Evolutionary conservation across 2,888 invertebrate genomes (phyloP), one percentile per base, ranked within the genome.

Genomic region (Nasonovia ribisnigri): DNA sequence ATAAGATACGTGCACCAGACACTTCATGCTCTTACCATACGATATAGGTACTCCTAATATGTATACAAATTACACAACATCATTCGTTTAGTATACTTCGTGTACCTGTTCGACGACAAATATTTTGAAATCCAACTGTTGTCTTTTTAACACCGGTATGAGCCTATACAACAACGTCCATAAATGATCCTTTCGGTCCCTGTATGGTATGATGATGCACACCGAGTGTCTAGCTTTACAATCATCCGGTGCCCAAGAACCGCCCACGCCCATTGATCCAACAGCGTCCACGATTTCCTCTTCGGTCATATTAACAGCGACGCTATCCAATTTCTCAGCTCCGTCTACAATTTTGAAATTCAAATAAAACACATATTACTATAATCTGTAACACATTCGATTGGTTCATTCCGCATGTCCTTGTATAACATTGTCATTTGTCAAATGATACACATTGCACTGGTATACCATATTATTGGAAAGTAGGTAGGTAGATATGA

Each of bases 201-300:
- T 95, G 95, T 96, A 97, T 8, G 97, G 97, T 67, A 97, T 96
- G 91, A 97, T 96, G 88, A 97, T 96, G 94, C 97, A 97, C 95
- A 97, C 95, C 94, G 95, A 95, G 95, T 96, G 96, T 43, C 96
- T 95, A 2, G 97, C 95, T 77, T 95, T 95, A 94, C 96, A 96
- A 60, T 96, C 95, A 2, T 95, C 94, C 0, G 97, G 97, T 88
- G 95, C 95, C 95, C 96, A 96, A 88, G 96, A 96, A 57, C 96
- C 97, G 6, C 97, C 97, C 2, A 95, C 95, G n/a, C 88, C 46
- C 92, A 95, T 87, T 57, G 94, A 92, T 46, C 94, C 94, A 1
- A 91, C 92, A 1, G 94, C 94, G 60, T 94, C 94, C 54, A 94
- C 57, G 26, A 92, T 87, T 46, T 92, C 94, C 57, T 94, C 94